Conservation (phyloP, 1,140 invertebrate genomes). For the Hylaeus anthracinus region DNA sequence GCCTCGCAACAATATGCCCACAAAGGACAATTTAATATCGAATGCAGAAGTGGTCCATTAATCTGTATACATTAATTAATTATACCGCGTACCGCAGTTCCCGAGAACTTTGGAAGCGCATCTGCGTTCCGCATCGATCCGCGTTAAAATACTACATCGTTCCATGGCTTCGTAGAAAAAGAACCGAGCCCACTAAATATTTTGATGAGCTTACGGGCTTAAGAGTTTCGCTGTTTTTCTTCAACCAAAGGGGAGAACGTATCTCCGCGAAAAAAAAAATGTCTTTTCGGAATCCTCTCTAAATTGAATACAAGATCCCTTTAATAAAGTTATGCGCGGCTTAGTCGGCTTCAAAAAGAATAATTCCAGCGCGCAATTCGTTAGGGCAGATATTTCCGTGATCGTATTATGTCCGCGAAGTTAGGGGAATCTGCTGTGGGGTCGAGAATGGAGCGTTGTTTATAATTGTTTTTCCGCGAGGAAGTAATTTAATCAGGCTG, state of each 20-base stretch:
- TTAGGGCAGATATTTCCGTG: constrained; percentile 18
- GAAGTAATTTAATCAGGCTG: too few species aligned
- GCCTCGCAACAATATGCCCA: too few species aligned
- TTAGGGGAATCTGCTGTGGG: neutral
- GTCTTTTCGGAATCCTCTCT: constrained; percentile 55
- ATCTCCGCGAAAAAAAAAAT: constrained; percentile 39
- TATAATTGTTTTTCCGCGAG: too few species aligned
- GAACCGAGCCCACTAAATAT: constrained; percentile 56
- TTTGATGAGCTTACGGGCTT: constrained; percentile 64
- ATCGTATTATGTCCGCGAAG: constrained; percentile 4
- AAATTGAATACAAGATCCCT: constrained; percentile 65
- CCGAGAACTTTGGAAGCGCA: constrained; percentile 48
- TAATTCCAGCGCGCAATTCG: constrained; percentile 40
- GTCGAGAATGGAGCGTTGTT: too few species aligned
- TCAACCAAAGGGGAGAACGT: constrained; percentile 17
- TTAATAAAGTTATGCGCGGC: constrained; percentile 54
- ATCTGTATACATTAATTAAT: too few species aligned
- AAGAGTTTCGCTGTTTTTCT: constrained; percentile 20
- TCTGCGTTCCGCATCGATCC: constrained; percentile 58
- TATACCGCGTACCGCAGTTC: constrained; percentile 14
- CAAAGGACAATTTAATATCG: too few species aligned
- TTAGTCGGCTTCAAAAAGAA: neutral
- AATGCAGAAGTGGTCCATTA: too few species aligned
- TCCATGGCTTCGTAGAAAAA: constrained; percentile 39
- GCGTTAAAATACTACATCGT: constrained; percentile 56